These are phyloP conservation scores for Australoheros facetus DNA, from an alignment of 2,797 vertebrate genomes.

Conservation along the genomic window DNA sequence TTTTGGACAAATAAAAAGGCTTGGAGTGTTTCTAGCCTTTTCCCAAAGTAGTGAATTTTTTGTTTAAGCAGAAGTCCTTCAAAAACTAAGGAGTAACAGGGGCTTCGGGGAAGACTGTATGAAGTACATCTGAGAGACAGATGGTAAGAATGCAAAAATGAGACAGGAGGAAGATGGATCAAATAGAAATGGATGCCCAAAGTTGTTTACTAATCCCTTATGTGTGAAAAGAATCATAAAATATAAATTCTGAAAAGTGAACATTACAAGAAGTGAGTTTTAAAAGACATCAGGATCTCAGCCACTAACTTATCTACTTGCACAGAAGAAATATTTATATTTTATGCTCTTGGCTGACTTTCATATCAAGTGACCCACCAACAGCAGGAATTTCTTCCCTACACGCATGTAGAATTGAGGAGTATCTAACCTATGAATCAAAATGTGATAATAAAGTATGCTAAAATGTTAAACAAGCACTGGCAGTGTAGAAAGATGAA, in stretches of 20 bases:
- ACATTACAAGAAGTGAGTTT: constrained; percentile 30
- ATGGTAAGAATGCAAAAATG: constrained; percentile 55
- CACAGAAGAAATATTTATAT: not conserved
- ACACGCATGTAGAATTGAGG: not conserved
- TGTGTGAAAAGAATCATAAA: constrained; percentile 10
- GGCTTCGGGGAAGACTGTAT: constrained; percentile 43
- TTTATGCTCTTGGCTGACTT: constrained; percentile 1
- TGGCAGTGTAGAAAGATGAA: not conserved
- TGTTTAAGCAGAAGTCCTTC: constrained; percentile 56
- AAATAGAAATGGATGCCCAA: constrained; percentile 42
- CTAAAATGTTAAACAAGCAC: not conserved
- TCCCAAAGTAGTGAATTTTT: constrained; percentile 44
- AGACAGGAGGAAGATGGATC: constrained; percentile 37
- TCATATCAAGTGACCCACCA: not conserved
- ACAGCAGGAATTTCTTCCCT: not conserved
- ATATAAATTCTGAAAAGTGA: constrained; percentile 27
- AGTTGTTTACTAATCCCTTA: constrained; percentile 55
- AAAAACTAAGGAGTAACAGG: constrained; percentile 35
- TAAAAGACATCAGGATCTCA: constrained; percentile 22
- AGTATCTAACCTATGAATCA: not conserved
- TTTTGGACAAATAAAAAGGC: constrained; percentile 38
- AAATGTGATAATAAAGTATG: not conserved
- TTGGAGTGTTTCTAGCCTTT: constrained; percentile 8
- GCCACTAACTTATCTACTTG: not conserved
- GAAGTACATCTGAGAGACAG: constrained; percentile 61